Percentiles rank a stretch among this genome's conserved stretches.
phyloP scores from a whole-genome alignment of 2,888 invertebrate genomes.

The Zaprionus obscuricornis region DNA sequence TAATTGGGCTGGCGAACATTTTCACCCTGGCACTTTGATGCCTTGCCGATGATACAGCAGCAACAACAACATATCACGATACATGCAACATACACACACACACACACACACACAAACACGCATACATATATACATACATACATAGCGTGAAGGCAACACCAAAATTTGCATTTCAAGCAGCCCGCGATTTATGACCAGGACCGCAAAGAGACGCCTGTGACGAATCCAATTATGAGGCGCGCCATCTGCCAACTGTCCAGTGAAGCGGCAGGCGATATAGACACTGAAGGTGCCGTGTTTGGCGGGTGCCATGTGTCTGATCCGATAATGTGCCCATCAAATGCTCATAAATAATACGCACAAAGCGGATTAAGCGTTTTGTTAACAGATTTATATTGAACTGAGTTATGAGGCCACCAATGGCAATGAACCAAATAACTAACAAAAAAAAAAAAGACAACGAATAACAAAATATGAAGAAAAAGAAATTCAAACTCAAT shows the following conservation, averaged over 20 bases:
- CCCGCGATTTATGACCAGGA: constrained; percentile 72
- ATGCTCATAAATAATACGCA: constrained; percentile 74
- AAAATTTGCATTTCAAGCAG: constrained; percentile 77
- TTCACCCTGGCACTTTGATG: constrained; percentile 69
- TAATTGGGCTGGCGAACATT: constrained; percentile 74
- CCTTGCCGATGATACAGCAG: constrained; percentile 67
- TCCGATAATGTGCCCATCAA: constrained; percentile 74
- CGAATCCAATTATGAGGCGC: constrained; percentile 79
- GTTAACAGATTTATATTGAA: constrained; percentile 76
- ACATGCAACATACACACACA: constrained; percentile 25
- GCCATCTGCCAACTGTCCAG: constrained; percentile 68
- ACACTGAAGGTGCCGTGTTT: neutral
- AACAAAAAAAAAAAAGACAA: neutral
- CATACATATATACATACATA: constrained; percentile 9
- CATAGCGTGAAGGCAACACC: constrained; percentile 26
- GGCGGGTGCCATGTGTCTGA: constrained; percentile 68
- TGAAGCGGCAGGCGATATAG: constrained; percentile 18
- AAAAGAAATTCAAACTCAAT: too few species aligned
- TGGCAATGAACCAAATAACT: constrained; percentile 2
- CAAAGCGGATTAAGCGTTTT: constrained; percentile 76
- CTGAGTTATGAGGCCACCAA: constrained; percentile 63
- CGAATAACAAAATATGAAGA: too few species aligned
- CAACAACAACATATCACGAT: constrained; percentile 34
- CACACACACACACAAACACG: constrained; percentile 2
- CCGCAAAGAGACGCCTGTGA: constrained; percentile 58